phyloP scores from a whole-genome alignment of 2,888 invertebrate genomes.

The Nebria salina region DNA sequence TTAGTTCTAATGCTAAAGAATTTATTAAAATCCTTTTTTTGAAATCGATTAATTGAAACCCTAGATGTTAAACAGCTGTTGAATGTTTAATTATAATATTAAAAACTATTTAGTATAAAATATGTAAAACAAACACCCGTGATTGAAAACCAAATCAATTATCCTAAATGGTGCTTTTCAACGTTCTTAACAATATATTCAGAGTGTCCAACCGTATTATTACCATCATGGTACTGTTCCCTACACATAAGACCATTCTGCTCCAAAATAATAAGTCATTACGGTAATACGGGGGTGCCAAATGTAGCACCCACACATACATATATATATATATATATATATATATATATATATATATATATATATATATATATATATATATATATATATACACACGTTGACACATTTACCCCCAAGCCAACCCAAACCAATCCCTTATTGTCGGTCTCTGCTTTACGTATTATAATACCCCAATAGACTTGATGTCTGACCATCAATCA shows the following conservation, averaged over 20 bases:
- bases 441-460: slow-evolving; percentile 6
- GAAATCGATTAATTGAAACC: not conserved
- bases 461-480: not conserved
- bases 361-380: too few relatives aligned
- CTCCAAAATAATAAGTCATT: slow-evolving; percentile 28
- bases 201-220: not conserved
- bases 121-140: not conserved
- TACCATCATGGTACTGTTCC: not conserved
- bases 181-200: not conserved
- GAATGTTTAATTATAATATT: too few relatives aligned
- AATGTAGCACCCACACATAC: slow-evolving; percentile 12
- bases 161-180: not conserved
- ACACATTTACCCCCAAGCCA: not conserved
- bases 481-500: slow-evolving; percentile 24
- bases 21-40: too few relatives aligned
- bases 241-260: not conserved
- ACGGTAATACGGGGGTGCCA: slow-evolving; percentile 28
- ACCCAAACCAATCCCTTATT: not conserved
- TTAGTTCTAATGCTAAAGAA: too few relatives aligned
- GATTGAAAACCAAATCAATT: not conserved
- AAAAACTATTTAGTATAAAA: too few relatives aligned
- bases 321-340: not conserved
- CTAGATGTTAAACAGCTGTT: too few relatives aligned
- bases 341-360: too few relatives aligned
- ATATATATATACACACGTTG: not conserved